Conservation (phyloP, 2,888 invertebrate genomes). For the Tiliacea aurago region DNA sequence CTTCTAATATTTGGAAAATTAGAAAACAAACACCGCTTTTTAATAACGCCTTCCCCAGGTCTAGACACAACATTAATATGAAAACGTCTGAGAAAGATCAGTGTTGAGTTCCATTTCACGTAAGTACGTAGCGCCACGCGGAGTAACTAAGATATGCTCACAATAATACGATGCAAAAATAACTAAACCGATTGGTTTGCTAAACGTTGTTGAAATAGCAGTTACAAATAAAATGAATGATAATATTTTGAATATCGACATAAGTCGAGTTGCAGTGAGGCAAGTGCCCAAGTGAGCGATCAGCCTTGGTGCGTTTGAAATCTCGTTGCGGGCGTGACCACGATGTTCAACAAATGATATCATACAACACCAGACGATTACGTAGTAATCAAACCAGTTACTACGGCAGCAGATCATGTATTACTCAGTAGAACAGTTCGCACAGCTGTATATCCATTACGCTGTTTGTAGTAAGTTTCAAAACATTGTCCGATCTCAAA, state of each 20-base stretch:
- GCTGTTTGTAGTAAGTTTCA: slow-evolving; percentile 21
- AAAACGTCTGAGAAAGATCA: slow-evolving; percentile 13
- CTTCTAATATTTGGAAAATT: background rate
- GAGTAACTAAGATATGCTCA: slow-evolving; percentile 8
- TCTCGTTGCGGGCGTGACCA: slow-evolving; percentile 80
- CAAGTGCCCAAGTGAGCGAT: slow-evolving; percentile 71
- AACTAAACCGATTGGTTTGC: slow-evolving; percentile 33
- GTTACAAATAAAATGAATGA: slow-evolving; percentile 53
- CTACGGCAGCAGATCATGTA: slow-evolving; percentile 64
- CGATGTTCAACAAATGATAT: slow-evolving; percentile 86
- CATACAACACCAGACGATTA: slow-evolving; percentile 84
- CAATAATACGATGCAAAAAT: slow-evolving; percentile 39
- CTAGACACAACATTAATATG: background rate
- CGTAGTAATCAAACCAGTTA: slow-evolving; percentile 84
- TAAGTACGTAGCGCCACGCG: slow-evolving; percentile 1
- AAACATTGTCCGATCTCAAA: slow-evolving; percentile 32
- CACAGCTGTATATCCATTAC: slow-evolving; percentile 69
- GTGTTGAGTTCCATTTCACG: slow-evolving; percentile 22
- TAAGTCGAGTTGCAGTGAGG: slow-evolving; percentile 58
- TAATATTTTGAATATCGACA: slow-evolving; percentile 61
- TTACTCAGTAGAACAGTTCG: slow-evolving; percentile 49
- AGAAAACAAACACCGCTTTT: slow-evolving; percentile 10
- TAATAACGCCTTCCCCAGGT: background rate
- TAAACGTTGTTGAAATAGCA: slow-evolving; percentile 39
- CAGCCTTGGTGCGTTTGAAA: slow-evolving; percentile 80